phyloP scores from a whole-genome alignment of 1,140 invertebrate species.

The Drosophila fuyamai region DNA sequence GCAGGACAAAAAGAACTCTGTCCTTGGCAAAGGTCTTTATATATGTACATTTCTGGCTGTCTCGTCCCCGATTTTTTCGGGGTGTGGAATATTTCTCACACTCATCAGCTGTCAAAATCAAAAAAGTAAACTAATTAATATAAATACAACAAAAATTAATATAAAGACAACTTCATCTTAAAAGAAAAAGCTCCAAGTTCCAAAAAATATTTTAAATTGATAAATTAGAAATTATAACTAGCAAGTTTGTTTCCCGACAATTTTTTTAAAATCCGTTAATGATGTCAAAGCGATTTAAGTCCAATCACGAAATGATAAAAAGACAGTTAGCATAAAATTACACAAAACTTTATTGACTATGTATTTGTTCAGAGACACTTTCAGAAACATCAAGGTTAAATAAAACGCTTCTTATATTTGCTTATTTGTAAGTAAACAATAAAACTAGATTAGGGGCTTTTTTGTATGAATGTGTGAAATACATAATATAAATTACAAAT shows the following conservation, averaged over 20 bases:
- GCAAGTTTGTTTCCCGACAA: no score
- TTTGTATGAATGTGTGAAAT: conserved; percentile 10
- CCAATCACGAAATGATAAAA: not conserved
- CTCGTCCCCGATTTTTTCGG: conserved; percentile 18
- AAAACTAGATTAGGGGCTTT: conserved; percentile 12
- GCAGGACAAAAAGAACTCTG: conserved; percentile 23
- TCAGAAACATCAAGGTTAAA: conserved; percentile 10
- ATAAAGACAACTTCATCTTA: not conserved
- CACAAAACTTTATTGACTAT: conserved; percentile 41
- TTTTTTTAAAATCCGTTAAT: no score
- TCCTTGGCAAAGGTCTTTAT: conserved; percentile 21
- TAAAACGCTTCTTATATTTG: conserved; percentile 11
- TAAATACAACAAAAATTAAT: not conserved
- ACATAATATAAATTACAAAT: conserved; percentile 40
- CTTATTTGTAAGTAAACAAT: conserved; percentile 24
- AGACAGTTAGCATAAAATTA: conserved; percentile 21
- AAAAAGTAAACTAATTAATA: not conserved
- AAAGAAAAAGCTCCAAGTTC: not conserved
- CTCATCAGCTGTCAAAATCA: conserved; percentile 34
- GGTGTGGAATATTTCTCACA: conserved; percentile 33
- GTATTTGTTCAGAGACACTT: conserved; percentile 16
- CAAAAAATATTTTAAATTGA: no score
- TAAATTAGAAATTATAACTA: no score
- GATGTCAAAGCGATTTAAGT: no score
- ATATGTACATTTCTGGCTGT: not conserved